Conservation (phyloP, 2,888 invertebrate genomes). For the Drosophila nr. fundita region DNA sequence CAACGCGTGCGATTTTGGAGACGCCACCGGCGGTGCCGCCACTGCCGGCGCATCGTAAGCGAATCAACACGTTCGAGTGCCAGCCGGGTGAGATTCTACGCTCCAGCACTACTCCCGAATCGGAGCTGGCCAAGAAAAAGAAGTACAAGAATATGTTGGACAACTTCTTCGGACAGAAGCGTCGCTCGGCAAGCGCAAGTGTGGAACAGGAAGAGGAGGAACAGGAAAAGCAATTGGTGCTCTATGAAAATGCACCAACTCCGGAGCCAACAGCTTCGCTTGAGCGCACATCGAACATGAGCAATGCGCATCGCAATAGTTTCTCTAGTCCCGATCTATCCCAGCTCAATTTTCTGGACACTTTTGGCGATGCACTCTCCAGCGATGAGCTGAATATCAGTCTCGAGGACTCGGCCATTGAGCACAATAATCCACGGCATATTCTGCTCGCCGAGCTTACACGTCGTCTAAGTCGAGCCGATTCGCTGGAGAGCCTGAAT, state of each 20-base stretch:
- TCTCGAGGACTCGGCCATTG: constrained; percentile 73
- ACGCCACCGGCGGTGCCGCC: constrained; percentile 72
- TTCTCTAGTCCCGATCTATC: constrained; percentile 85
- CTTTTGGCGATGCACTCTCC: constrained; percentile 72
- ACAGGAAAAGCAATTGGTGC: constrained; percentile 16
- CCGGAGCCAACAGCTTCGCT: constrained; percentile 45
- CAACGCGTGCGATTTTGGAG: constrained; percentile 58
- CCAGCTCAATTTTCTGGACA: constrained; percentile 80
- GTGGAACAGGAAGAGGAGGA: constrained; percentile 37
- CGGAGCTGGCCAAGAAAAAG: constrained; percentile 83
- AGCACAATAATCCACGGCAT: constrained; percentile 41
- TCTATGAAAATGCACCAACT: constrained; percentile 69
- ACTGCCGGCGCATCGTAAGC: constrained; percentile 82
- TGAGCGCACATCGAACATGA: constrained; percentile 36
- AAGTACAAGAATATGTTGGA: constrained; percentile 82
- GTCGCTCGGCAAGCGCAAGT: constrained; percentile 71
- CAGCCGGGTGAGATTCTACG: constrained; percentile 79
- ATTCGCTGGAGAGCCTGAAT: constrained; percentile 80
- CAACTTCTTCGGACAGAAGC: constrained; percentile 81
- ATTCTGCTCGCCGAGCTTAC: constrained; percentile 47
- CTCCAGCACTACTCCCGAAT: constrained; percentile 84
- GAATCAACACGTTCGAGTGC: constrained; percentile 83
- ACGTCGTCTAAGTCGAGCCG: constrained; percentile 54
- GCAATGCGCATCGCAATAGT: constrained; percentile 82
- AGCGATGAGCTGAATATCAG: constrained; percentile 69